phyloP scores from a whole-genome alignment of 1,140 invertebrate genomes.

The Drosophila repletoides region DNA sequence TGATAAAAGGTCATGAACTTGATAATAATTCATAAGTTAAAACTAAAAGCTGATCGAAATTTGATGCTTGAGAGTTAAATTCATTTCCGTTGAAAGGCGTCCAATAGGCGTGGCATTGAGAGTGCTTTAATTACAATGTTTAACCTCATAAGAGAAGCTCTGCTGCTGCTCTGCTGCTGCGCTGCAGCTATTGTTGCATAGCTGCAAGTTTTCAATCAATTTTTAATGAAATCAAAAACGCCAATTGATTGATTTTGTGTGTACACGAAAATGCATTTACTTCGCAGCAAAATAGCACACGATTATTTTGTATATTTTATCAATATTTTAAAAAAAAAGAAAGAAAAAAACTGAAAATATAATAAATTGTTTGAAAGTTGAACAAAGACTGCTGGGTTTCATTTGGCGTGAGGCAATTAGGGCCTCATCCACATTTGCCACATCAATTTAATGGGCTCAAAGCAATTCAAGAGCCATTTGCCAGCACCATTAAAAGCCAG shows the following conservation, averaged over 20 bases:
- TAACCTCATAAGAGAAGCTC: not conserved
- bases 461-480: constrained; percentile 64
- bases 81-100: not conserved
- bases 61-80: constrained; percentile 5
- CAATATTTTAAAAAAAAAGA: no score
- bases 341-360: no score
- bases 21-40: no score
- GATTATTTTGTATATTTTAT: no score
- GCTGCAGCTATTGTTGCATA: constrained; percentile 1
- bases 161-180: not conserved
- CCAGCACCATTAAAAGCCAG: constrained; percentile 64
- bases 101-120: not conserved
- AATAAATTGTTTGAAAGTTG: no score
- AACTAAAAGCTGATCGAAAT: no score
- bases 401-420: constrained; percentile 34
- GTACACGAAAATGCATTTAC: constrained; percentile 8
- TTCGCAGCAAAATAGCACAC: not conserved
- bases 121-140: constrained; percentile 3
- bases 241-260: constrained; percentile 18
- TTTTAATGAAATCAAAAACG: constrained; percentile 48
- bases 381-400: no score
- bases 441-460: constrained; percentile 56
- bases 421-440: constrained; percentile 34
- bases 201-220: constrained; percentile 46
- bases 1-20: no score